Percentiles rank a stretch among this genome's conserved stretches.
phyloP scores from a whole-genome alignment of 2,797 vertebrate genomes.

The Falco rusticolus region DNA sequence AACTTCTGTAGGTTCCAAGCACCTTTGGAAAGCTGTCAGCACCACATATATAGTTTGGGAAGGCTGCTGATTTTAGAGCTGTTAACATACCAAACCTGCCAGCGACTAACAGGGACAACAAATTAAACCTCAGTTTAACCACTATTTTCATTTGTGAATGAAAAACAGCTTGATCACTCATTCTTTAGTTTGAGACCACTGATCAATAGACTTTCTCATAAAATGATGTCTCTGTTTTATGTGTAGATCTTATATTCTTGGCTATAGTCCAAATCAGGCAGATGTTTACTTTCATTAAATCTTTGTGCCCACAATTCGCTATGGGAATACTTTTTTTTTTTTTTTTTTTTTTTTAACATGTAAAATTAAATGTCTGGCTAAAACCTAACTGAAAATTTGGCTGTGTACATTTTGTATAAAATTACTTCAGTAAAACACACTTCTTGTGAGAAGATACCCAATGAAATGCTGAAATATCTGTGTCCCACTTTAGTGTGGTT shows the following conservation, averaged over 20 bases:
- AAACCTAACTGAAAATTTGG: background rate
- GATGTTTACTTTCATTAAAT: background rate
- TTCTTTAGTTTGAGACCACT: background rate
- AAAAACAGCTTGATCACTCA: background rate
- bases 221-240: background rate
- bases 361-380: background rate
- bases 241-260: background rate
- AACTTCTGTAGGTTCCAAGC: background rate
- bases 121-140: background rate
- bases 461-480: background rate
- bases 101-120: background rate
- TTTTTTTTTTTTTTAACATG: background rate
- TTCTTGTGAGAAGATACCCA: background rate
- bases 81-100: background rate
- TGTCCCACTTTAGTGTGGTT: background rate
- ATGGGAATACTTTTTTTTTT: background rate
- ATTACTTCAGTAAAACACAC: background rate
- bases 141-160: background rate
- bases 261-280: background rate
- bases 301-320: background rate
- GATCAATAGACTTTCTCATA: background rate
- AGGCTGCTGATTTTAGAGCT: background rate
- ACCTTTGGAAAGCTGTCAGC: background rate
- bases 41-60: background rate
- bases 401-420: background rate